phyloP scores from a whole-genome alignment of 2,888 invertebrate genomes.

The Diachrysia chrysitis region DNA sequence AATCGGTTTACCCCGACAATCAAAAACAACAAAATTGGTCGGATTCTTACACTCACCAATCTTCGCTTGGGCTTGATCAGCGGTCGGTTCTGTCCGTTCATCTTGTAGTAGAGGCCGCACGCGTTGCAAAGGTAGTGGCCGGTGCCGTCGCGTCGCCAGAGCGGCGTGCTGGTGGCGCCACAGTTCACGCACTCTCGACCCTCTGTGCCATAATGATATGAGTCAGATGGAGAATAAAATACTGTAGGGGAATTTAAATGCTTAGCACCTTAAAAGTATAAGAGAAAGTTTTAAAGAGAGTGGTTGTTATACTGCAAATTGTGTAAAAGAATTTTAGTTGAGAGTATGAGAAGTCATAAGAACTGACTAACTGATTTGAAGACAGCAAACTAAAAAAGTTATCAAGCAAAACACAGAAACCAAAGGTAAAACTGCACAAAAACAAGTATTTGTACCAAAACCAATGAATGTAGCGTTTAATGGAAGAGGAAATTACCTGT shows the following conservation, averaged over 20 bases:
- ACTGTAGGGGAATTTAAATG: not conserved
- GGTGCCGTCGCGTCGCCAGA: constrained; percentile 99
- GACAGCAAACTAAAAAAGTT: constrained; percentile 21
- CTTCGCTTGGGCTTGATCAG: constrained; percentile 99
- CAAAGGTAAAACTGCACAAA: constrained; percentile 47
- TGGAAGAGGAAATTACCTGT: constrained; percentile 82
- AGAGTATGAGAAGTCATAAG: not conserved
- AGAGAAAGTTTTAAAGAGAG: too few relatives aligned
- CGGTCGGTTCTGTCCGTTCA: constrained; percentile 99
- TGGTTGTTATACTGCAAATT: too few relatives aligned
- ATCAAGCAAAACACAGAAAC: constrained; percentile 51
- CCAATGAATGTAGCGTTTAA: constrained; percentile 59
- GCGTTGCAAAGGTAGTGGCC: constrained; percentile 99
- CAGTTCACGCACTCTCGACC: constrained; percentile 99
- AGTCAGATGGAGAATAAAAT: constrained; percentile 20
- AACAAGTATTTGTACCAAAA: constrained; percentile 45
- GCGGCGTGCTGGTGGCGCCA: constrained; percentile 99
- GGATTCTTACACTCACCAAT: constrained; percentile 96
- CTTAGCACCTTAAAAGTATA: not conserved
- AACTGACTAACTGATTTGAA: constrained; percentile 11
- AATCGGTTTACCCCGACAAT: constrained; percentile 54
- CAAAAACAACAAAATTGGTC: constrained; percentile 82
- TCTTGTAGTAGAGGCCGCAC: constrained; percentile 99
- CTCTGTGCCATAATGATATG: constrained; percentile 90
- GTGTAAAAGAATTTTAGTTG: too few relatives aligned